A percentile compares a stretch with the other conserved stretches of the same genome.
These are phyloP conservation scores for Bubalus kerabau DNA, from an alignment of 2,113 vertebrate species.

Conservation along the genomic window DNA sequence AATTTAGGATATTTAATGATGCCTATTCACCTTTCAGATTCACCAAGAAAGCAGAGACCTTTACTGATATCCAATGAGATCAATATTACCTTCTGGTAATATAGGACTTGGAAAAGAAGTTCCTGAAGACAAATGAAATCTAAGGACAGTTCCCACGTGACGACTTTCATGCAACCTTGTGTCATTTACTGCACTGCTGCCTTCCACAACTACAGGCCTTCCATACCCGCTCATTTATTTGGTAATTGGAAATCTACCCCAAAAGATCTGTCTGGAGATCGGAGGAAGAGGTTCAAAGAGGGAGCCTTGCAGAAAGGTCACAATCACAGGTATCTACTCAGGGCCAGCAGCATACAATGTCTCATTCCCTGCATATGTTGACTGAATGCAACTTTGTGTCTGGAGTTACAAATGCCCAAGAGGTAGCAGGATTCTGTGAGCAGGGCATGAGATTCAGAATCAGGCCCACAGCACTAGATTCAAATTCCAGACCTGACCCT, in stretches of 20 bases:
- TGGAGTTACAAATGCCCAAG: rapidly evolving
- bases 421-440: rapidly evolving
- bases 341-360: too few relatives aligned
- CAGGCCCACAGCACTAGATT: background rate
- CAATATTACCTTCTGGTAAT: background rate
- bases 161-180: background rate
- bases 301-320: background rate
- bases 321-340: rapidly evolving
- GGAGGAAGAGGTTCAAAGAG: background rate
- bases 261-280: background rate
- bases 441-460: too few relatives aligned
- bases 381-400: rapidly evolving
- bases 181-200: background rate
- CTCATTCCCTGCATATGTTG: background rate
- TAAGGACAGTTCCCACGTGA: background rate
- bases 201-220: background rate
- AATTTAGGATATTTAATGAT: background rate
- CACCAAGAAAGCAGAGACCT: background rate
- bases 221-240: too few relatives aligned
- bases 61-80: background rate
- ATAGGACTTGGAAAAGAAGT: background rate
- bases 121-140: background rate
- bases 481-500: background rate
- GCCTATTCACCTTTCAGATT: background rate
- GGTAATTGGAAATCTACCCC: background rate